Evolutionary conservation across 2,888 invertebrate species (phyloP).

Genomic region (Empis stercorea): DNA sequence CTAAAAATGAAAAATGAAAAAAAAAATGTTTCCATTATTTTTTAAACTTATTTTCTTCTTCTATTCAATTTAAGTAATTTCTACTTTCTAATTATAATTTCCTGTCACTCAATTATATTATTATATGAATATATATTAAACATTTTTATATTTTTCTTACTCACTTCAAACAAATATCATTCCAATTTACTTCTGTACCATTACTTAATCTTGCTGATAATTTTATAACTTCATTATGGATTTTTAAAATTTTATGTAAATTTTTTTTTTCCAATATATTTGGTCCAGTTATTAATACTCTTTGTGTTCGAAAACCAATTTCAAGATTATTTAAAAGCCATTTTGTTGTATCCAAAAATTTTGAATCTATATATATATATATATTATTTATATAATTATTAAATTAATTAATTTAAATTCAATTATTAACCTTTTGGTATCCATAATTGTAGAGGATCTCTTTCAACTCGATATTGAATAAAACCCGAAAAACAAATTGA

Average conservation of each 20-base stretch:
- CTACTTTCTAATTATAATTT: too few relatives aligned
- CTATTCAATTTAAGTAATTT: too few relatives aligned
- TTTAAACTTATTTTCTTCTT: too few relatives aligned
- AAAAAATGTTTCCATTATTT: too few relatives aligned
- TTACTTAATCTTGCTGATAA: conserved; percentile 29
- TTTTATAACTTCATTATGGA: conserved; percentile 40
- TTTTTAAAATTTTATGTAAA: conserved; percentile 40
- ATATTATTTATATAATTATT: neutral
- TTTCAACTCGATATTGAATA: conserved; percentile 54
- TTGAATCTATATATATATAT: conserved; percentile 5
- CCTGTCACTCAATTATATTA: too few relatives aligned
- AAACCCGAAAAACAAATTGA: conserved; percentile 48
- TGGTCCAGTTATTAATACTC: conserved; percentile 48
- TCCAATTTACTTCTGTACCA: conserved; percentile 15
- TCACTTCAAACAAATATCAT: conserved; percentile 15
- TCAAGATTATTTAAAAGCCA: conserved; percentile 58
- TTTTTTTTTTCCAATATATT: conserved; percentile 52
- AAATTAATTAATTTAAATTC: neutral
- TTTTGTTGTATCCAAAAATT: conserved; percentile 54
- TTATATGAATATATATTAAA: too few relatives aligned
- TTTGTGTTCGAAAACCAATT: conserved; percentile 48
- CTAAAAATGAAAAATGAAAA: conserved; percentile 5
- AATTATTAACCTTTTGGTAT: conserved; percentile 29
- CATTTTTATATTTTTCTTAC: too few relatives aligned
- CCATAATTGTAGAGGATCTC: conserved; percentile 64